phyloP scores from a whole-genome alignment of 2,797 vertebrate genomes.

The Sebastes steindachneri region DNA sequence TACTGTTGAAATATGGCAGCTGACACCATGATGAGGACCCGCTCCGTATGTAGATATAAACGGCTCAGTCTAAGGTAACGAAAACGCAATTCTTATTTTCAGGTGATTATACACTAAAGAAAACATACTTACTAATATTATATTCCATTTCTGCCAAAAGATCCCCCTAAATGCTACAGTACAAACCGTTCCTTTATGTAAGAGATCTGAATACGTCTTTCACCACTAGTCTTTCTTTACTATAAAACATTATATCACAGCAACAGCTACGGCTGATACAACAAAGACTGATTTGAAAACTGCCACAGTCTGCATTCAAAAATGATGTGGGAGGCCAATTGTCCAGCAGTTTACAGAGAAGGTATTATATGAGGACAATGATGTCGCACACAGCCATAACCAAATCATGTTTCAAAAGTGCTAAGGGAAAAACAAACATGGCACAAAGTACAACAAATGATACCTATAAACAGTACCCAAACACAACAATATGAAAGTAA shows the following conservation, averaged over 20 bases:
- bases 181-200: too few relatives aligned
- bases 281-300: slow-evolving; percentile 4
- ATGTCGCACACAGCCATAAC: background rate
- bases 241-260: background rate
- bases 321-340: background rate
- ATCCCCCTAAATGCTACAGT: too few relatives aligned
- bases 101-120: too few relatives aligned
- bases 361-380: slow-evolving; percentile 10
- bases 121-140: too few relatives aligned
- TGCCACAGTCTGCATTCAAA: slow-evolving; percentile 3
- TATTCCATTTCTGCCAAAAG: too few relatives aligned
- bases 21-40: too few relatives aligned
- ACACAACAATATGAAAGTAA: slow-evolving; percentile 11
- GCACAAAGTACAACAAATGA: slow-evolving; percentile 13
- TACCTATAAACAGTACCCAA: slow-evolving; percentile 6
- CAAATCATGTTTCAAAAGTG: slow-evolving; percentile 9
- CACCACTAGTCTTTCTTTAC: background rate
- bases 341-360: background rate
- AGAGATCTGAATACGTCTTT: background rate
- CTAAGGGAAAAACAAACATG: background rate
- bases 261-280: background rate
- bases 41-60: too few relatives aligned
- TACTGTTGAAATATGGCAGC: too few relatives aligned
- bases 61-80: too few relatives aligned
- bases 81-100: too few relatives aligned